Conservation (phyloP, 2,888 invertebrate species). For the Cylindroiulus punctatus region DNA sequence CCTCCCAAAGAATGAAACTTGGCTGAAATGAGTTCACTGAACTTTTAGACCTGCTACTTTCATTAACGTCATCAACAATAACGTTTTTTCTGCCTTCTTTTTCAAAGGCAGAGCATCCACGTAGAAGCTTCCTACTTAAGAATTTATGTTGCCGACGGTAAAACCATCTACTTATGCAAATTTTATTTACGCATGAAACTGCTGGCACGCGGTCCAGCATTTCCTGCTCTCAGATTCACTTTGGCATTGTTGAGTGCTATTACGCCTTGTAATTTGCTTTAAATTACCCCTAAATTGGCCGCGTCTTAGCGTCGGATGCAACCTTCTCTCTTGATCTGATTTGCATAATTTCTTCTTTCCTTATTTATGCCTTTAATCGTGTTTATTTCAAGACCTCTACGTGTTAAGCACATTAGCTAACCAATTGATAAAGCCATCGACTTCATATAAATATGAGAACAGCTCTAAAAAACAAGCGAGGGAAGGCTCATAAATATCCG, state of each 20-base stretch:
- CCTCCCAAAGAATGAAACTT: background rate
- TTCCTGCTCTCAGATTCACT: conserved; percentile 47
- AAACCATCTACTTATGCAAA: conserved; percentile 31
- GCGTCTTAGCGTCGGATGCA: conserved; percentile 17
- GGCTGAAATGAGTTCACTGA: conserved; percentile 24
- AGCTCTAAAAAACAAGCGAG: background rate
- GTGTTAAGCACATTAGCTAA: conserved; percentile 27
- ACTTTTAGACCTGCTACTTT: conserved; percentile 27
- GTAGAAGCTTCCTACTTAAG: background rate
- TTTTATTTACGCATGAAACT: conserved; percentile 40
- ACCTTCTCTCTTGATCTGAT: conserved; percentile 1
- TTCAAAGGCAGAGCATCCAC: background rate
- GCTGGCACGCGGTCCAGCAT: conserved; percentile 35
- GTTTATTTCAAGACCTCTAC: background rate
- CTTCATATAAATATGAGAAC: conserved; percentile 8
- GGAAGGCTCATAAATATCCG: background rate
- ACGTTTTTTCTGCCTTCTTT: background rate
- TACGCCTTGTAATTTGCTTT: conserved; percentile 39
- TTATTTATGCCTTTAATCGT: conserved; percentile 41
- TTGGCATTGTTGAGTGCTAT: conserved; percentile 40
- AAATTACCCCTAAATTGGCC: conserved; percentile 42
- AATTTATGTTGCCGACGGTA: conserved; percentile 21
- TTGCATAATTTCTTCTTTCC: conserved; percentile 38
- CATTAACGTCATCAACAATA: conserved; percentile 4
- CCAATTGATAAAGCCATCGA: conserved; percentile 37